phyloP scores from a whole-genome alignment of 2,113 vertebrate genomes.

The Misgurnus mizolepis region DNA sequence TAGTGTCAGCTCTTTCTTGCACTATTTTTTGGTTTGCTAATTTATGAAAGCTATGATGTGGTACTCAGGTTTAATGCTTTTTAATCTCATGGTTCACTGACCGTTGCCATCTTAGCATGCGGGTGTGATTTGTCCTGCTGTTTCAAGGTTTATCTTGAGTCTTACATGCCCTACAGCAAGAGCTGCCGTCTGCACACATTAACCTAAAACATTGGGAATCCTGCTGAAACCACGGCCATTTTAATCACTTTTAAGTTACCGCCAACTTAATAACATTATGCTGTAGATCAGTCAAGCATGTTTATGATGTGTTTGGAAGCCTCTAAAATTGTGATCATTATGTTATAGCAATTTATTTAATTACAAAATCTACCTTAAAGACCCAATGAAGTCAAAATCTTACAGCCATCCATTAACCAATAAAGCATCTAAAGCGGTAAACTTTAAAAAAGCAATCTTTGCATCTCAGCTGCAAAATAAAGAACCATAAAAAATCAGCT shows the following conservation, averaged over 20 bases:
- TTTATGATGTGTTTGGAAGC: not conserved
- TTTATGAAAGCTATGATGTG: conserved; percentile 50
- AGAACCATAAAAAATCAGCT: not conserved
- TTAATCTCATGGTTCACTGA: conserved; percentile 77
- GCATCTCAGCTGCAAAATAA: not conserved
- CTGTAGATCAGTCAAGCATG: conserved; percentile 1
- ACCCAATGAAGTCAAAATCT: not conserved
- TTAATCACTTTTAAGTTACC: conserved; percentile 9
- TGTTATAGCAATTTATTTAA: conserved; percentile 8
- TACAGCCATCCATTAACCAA: too few species aligned
- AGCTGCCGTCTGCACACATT: not conserved
- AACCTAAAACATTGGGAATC: not conserved
- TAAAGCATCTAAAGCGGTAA: too few species aligned
- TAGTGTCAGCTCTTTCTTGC: not conserved
- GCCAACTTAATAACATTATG: conserved; percentile 10
- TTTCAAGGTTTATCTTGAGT: conserved; percentile 43
- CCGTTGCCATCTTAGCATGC: conserved; percentile 67
- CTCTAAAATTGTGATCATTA: not conserved
- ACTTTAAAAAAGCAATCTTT: too few species aligned
- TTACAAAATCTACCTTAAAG: not conserved
- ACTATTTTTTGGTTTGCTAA: conserved; percentile 15
- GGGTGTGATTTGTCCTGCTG: conserved; percentile 58
- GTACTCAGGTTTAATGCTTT: conserved; percentile 74
- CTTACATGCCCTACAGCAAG: not conserved
- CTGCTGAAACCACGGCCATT: not conserved